A percentile compares a stretch with the other conserved stretches of the same genome.
phyloP scores from a whole-genome alignment of 2,113 vertebrate genomes.

The Rhipidura dahli region DNA sequence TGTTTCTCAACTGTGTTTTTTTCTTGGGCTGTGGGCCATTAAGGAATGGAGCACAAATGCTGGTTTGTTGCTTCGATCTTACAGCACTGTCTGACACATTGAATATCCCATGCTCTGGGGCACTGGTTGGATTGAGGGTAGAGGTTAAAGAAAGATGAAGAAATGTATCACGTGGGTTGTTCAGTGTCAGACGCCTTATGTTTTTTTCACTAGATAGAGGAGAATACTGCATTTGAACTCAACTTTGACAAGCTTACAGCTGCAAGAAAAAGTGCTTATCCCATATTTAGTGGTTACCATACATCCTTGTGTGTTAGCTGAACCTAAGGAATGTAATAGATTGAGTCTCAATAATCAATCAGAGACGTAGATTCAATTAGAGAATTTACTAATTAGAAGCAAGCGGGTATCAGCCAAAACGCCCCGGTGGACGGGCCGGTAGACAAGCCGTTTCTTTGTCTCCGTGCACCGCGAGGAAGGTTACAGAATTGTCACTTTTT shows the following conservation, averaged over 20 bases:
- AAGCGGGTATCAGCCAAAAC: too few species aligned
- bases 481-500: too few species aligned
- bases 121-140: neutral
- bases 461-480: too few species aligned
- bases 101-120: neutral
- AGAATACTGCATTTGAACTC: neutral
- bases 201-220: neutral
- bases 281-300: neutral
- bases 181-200: neutral
- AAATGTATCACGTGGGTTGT: neutral
- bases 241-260: neutral
- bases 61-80: neutral
- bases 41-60: neutral
- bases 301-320: neutral
- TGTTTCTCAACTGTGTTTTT: neutral
- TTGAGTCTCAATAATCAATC: too few species aligned
- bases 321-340: too few species aligned
- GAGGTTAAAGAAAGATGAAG: neutral
- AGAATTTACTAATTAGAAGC: too few species aligned
- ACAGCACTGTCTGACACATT: neutral
- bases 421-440: too few species aligned
- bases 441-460: too few species aligned
- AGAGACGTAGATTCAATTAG: too few species aligned
- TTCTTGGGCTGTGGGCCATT: neutral
- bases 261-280: neutral